Conservation (phyloP, 53 echinoderm and acorn worm genomes). For the Apostichopus leukothele region DNA sequence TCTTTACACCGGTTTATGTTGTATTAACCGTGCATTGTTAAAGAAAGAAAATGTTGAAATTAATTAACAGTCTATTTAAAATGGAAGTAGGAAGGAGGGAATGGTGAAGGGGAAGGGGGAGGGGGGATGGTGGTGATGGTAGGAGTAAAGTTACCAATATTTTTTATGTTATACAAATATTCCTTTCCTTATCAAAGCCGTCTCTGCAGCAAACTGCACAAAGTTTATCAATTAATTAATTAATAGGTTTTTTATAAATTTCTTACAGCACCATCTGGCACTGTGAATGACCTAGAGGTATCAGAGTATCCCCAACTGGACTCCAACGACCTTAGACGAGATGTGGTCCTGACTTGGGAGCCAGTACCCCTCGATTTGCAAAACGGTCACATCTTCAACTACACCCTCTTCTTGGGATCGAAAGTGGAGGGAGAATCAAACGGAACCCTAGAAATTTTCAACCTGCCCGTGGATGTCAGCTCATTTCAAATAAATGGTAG, state of each 20-base stretch:
- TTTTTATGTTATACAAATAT: no score
- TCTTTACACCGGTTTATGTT: no score
- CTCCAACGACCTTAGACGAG: slow-evolving; percentile 5
- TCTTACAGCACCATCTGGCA: slow-evolving; percentile 31
- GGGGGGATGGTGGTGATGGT: not conserved
- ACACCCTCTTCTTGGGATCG: slow-evolving; percentile 3
- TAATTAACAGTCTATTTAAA: not conserved
- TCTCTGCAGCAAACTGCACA: no score
- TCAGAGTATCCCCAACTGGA: slow-evolving; percentile 13
- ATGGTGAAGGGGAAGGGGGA: not conserved
- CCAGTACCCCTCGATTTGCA: slow-evolving; percentile 11
- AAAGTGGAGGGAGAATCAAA: not conserved
- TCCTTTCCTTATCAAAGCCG: no score
- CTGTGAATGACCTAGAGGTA: slow-evolving; percentile 31
- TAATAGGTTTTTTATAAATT: not conserved
- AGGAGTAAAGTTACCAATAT: no score
- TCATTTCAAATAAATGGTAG: slow-evolving; percentile 8
- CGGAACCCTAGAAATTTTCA: not conserved
- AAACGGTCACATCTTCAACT: slow-evolving; percentile 40
- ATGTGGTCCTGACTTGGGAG: slow-evolving; percentile 31
- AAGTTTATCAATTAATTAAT: not conserved
- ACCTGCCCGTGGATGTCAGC: slow-evolving; percentile 1
- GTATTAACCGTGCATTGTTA: no score
- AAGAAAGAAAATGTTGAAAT: no score
- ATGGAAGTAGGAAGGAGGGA: no score